Evolutionary conservation across 2,888 invertebrate species (phyloP), one percentile per base, ranked within the genome.

Genomic region (Torymus aiolomorphi): DNA sequence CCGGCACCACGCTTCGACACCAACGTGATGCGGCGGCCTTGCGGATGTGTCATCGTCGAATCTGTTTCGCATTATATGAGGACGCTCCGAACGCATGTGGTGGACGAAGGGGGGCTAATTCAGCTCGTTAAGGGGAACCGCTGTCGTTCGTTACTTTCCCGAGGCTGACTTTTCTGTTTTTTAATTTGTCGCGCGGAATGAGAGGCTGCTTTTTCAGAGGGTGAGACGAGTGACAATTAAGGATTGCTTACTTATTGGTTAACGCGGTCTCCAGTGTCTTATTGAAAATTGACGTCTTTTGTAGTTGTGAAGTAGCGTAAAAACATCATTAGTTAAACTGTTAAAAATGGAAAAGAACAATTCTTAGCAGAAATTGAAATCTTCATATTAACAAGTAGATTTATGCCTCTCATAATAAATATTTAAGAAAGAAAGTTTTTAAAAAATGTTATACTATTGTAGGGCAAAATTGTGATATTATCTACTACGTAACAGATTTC

Each of bases 51-150:
- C 72, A 59, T 31, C 61, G 18, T 4, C 18, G 31, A 80, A 80
- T 80, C 71, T 80, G 80, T 80, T 80, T 72, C 66, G 80, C 80
- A 71, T 80, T n/a, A n/a, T 80, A 80, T 13, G 12, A 11, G 14
- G 18, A 31, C 31, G 31, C 31, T 31, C 3, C 20, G 52, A 8
- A 18, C 14, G 12, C 51, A 16, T 13, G 71, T 12, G 12, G 70
- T 13, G 20, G 18, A 12, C 57, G 59, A 54, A 54, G 18, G 69
- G 49, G 18, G 10, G n/a, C 70, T 79, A 75, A 80, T 80, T 71
- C 70, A 20, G 13, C 63, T 76, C 76, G 80, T 76, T 80, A 76
- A 72, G 71, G 70, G 57, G 70, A 71, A 75, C 63, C 24, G 66
- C 54, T 61, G 63, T 31, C 63, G 62, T 62, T 61, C 52, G 18